phyloP scores from a whole-genome alignment of 2,113 vertebrate species.

The Eptatretus burgeri region DNA sequence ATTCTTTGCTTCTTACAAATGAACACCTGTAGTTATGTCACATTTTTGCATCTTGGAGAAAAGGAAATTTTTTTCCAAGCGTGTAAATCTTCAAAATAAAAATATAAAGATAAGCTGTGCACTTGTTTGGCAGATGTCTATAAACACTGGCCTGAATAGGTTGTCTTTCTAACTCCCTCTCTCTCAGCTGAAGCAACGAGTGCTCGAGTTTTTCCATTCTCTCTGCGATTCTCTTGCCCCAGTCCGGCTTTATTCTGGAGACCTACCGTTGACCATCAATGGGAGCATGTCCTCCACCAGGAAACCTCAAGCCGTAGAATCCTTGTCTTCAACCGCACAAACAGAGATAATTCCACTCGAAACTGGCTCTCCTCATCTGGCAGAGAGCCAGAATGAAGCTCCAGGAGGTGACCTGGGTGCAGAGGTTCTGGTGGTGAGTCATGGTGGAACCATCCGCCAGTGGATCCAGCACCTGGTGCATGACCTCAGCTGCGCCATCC shows the following conservation, averaged over 20 bases:
- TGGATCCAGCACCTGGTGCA: background rate
- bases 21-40: background rate
- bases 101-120: no score
- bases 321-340: background rate
- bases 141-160: no score
- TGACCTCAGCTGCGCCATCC: constrained; percentile 5
- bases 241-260: background rate
- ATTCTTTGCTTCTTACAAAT: background rate
- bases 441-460: constrained; percentile 4
- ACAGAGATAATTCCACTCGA: background rate
- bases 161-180: no score
- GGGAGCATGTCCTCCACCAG: background rate
- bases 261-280: background rate
- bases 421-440: constrained; percentile 3
- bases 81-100: no score
- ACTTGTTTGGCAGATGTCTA: no score
- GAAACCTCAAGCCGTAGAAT: background rate
- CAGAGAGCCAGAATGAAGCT: background rate
- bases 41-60: no score
- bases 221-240: background rate
- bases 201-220: background rate
- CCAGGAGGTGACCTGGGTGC: background rate
- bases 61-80: no score
- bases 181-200: no score
- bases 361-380: background rate